Base-by-base conservation (phyloP, 2,113 vertebrate genomes). In the Mionectes macconnelli region DNA sequence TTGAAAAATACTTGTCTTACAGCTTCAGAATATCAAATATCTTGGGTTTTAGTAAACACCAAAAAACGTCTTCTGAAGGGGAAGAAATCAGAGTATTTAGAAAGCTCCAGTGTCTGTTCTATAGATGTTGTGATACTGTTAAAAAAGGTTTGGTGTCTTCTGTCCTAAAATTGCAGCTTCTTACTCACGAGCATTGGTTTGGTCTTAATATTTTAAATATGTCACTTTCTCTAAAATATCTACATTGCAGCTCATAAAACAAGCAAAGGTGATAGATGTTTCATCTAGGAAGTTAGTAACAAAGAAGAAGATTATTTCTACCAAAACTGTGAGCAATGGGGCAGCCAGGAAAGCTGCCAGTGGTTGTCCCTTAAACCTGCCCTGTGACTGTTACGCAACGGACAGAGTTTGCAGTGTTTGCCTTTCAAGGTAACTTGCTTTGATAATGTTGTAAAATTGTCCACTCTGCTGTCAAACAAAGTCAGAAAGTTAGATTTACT, bases 361-460 rank as follows among this genome's bases (percentile, higher is more conserved):
- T 52, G 80, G 97, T 11, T 98, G 97, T 85, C 97, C 95, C 39
- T 69, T 95, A 64, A 95, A 78, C 69, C 93, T 98, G 96, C 98
- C 97, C 90, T 99, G 99, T 96, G 98, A 97, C 97, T 99, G 99
- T 97, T 99, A 98, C 6, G 97, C 97, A 87, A 99, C 98, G 3
- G 99, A 99, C 74, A 98, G 98, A 42, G 98, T 99, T 94, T 99
- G 99, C 98, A 99, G 98, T 87, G 77, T 99, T 98, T 99, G 99
- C 96, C 96, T 99, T 98, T 98, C 99, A 93, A 99, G 99, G 99
- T 99, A 97, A 98, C 74, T 64, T 94, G 75, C 90, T 97, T 78
- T 93, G 59, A 64, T 91, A 82, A 66, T 57, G 52, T 62, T 91
- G 18, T 94, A 93, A 93, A 97, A 90, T 90, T 86, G 89, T 62